Evolutionary conservation across 2,113 vertebrate genomes (phyloP).

Genomic region (Himantopus leucocephalus): DNA sequence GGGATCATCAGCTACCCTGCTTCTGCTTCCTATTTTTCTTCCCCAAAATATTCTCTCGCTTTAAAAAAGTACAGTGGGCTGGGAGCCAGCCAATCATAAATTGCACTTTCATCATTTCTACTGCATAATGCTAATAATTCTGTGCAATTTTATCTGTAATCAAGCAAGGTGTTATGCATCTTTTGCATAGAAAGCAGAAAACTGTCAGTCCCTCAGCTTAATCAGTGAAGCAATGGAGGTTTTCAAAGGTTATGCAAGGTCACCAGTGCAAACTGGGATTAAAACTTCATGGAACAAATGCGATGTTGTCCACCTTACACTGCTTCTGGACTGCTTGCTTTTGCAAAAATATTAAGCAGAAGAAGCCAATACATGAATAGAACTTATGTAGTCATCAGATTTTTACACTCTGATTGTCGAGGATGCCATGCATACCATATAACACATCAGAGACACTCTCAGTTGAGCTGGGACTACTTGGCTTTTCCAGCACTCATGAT

Average conservation of each 20-base stretch:
- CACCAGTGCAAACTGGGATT: background rate
- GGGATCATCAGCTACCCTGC: background rate
- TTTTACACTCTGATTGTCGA: background rate
- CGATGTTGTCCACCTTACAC: background rate
- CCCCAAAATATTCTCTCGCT: background rate
- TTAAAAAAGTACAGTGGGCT: background rate
- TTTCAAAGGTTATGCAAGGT: slow-evolving; percentile 33
- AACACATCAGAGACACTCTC: background rate
- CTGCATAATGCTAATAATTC: slow-evolving; percentile 47
- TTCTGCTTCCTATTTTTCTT: background rate
- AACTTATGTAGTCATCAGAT: background rate
- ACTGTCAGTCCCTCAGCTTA: slow-evolving; percentile 16
- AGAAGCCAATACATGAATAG: background rate
- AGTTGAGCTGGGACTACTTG: background rate
- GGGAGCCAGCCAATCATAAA: slow-evolving; percentile 19
- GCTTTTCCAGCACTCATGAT: background rate
- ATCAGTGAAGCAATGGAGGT: background rate
- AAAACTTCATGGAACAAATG: background rate
- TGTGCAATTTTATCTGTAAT: slow-evolving; percentile 39
- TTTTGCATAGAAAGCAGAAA: slow-evolving; percentile 47
- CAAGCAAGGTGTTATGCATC: slow-evolving; percentile 34
- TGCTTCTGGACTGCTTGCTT: background rate
- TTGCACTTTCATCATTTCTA: slow-evolving; percentile 28
- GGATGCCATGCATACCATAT: background rate
- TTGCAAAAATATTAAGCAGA: background rate